Base-by-base conservation (phyloP, 2,888 invertebrate species). In the Yponomeuta sedellus region DNA sequence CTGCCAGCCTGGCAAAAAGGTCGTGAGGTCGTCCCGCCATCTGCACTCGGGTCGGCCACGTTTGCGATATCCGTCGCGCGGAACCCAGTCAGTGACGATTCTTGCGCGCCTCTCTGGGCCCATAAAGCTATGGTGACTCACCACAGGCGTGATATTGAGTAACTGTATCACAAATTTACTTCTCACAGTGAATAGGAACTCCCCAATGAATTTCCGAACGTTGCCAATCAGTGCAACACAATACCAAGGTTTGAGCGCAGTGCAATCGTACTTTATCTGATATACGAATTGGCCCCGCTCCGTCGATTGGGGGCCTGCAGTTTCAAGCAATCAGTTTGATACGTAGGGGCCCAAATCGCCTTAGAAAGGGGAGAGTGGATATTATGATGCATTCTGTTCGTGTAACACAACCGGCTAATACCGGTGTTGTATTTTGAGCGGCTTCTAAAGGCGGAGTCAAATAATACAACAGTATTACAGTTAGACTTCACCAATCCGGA, bases 211-310 rank as follows among this genome's bases (percentile, higher is more conserved):
- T 52, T 52, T 16, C 44, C 44, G 44, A 52, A 52, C 44, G 44
- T 52, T 12, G 44, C 44, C 44, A 52, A 52, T 52, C 44, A 52
- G 44, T 52, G 44, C 44, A 52, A 52, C 44, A 52, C 44, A 52
- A 52, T 52, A 52, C 44, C 44, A 52, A 52, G 44, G 44, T 52
- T 52, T 52, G 44, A 52, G 44, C 44, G 44, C 44, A 52, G 16
- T 52, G 44, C 44, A 52, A 52, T 52, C 44, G 16, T 52, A 52
- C 44, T 52, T 16, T 52, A 52, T 52, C 44, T 52, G 44, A 52
- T 52, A 52, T 52, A 52, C 44, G 44, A 16, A 12, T 16, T 52
- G 44, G 16, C 44, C 12, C 4, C 44, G 12, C 3, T 1, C 44
- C 44, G 16, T 2, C 12, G 2, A 52, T 52, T 52, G 44, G 44